Evolutionary conservation across 64 coral and sea anemone genomes (phyloP), one percentile per base, ranked within the genome.

Genomic region (Stichodactyla mertensii): DNA sequence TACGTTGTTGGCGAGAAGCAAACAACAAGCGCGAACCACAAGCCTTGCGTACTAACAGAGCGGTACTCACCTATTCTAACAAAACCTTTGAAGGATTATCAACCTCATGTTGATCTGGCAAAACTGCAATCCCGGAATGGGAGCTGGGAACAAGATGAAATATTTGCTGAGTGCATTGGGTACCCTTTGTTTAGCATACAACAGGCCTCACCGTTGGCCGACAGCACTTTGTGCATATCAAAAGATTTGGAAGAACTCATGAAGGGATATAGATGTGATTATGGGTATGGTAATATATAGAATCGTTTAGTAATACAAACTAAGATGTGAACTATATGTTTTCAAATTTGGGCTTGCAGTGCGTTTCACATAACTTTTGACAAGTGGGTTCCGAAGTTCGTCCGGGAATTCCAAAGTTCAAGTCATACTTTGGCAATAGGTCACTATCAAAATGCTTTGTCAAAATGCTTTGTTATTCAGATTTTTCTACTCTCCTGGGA

Each of bases 1-100:
- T 97, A 83, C 22, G 94, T 97, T 16, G 52, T 97, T 5, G 94
- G 94, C 5, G 94, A 97, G 26, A 97, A 89, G 77, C 91, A 90
- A 16, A 82, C 87, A 10, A 83, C 27, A 10, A 74, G 69, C 11
- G 85, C 27, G 11, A 59, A 88, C 71, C 80, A 69, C 26, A 52
- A 52, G 14, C 57, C 77, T 51, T 83, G 31, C 5, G 20, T 15
- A 55, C 51, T 59, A 11, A 2, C 20, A 61, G 89, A 20, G 4
- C 62, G 20, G 14, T n/a, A 67, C 36, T 87, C 91, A 64, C 88
- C 91, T 52, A 31, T 61, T 52, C 61, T 64, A 19, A 89, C 89
- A 89, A 59, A 51, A 71, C 71, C 71, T 16, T 55, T 83, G 0
- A 92, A 89, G 20, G 84, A 93, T 4, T 83, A 80, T 77, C 71